Conservation (phyloP, 2,888 invertebrate species). For the Isoperla grammatica region DNA sequence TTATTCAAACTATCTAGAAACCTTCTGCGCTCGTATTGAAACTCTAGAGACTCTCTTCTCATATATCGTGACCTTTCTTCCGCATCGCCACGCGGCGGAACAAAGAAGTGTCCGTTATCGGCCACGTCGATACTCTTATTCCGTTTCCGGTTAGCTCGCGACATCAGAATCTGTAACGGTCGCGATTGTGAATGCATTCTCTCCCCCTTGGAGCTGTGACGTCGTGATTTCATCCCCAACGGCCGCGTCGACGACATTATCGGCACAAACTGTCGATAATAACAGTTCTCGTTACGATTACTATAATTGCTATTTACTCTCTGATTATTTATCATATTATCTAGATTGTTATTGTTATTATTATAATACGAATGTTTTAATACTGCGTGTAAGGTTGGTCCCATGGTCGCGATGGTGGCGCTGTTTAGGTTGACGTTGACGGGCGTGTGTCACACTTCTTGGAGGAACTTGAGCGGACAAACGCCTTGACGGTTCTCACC, state of each 20-base stretch:
- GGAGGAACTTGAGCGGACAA: constrained; percentile 90
- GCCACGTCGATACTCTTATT: no score
- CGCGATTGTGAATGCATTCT: constrained; percentile 10
- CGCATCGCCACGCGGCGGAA: neutral
- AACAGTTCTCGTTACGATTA: neutral
- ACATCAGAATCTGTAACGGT: constrained; percentile 2
- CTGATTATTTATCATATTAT: neutral
- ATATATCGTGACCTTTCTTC: neutral
- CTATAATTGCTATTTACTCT: neutral
- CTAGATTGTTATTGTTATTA: no score
- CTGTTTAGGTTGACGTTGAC: neutral
- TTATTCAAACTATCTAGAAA: no score
- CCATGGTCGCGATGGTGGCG: no score
- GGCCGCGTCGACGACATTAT: constrained; percentile 50
- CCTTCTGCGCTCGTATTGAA: no score
- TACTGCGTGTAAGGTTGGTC: no score
- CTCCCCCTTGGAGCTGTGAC: neutral
- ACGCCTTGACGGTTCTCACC: constrained; percentile 90
- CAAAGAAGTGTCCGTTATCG: neutral
- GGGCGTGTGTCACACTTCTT: constrained; percentile 72
- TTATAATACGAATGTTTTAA: no score
- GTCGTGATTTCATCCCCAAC: constrained; percentile 42
- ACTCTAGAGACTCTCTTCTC: no score
- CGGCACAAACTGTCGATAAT: constrained; percentile 40
- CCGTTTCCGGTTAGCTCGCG: neutral